These are phyloP conservation scores for Gnatocerus cornutus DNA, from an alignment of 2,888 invertebrate genomes.

Conservation along the genomic window DNA sequence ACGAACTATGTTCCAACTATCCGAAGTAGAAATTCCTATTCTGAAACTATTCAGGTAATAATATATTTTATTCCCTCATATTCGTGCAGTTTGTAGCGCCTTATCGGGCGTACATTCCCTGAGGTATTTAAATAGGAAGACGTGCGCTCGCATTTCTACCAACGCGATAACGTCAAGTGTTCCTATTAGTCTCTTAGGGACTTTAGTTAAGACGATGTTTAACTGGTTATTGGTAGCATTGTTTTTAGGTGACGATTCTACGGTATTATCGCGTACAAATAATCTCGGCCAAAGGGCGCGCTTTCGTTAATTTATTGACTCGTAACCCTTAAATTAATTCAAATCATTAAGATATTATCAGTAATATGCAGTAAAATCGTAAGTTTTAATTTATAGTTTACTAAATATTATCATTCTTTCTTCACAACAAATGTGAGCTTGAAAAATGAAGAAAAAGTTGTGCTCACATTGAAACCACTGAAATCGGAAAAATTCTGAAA, in stretches of 20 bases:
- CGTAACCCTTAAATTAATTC: conserved; percentile 12
- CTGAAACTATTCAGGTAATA: conserved; percentile 67
- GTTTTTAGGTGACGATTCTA: conserved; percentile 41
- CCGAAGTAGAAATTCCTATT: conserved; percentile 66
- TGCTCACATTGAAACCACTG: no score
- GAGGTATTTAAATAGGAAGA: conserved; percentile 69
- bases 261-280: conserved; percentile 16
- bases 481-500: no score
- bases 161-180: conserved; percentile 69
- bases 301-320: conserved; percentile 24
- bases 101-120: conserved; percentile 67
- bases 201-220: conserved; percentile 48
- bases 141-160: conserved; percentile 67
- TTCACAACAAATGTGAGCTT: no score
- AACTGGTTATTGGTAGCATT: conserved; percentile 43
- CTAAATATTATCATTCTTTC: no score
- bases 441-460: no score
- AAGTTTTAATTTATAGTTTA: no score
- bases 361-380: no score
- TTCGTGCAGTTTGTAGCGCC: conserved; percentile 65
- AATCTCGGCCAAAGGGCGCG: conserved; percentile 21
- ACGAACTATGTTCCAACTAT: conserved; percentile 61
- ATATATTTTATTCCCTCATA: conserved; percentile 68
- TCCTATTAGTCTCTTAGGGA: conserved; percentile 66
- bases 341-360: background rate